A percentile compares a stretch with the other conserved stretches of the same genome.
phyloP scores from a whole-genome alignment of 1,140 invertebrate species.

The Papilio aristodemus region DNA sequence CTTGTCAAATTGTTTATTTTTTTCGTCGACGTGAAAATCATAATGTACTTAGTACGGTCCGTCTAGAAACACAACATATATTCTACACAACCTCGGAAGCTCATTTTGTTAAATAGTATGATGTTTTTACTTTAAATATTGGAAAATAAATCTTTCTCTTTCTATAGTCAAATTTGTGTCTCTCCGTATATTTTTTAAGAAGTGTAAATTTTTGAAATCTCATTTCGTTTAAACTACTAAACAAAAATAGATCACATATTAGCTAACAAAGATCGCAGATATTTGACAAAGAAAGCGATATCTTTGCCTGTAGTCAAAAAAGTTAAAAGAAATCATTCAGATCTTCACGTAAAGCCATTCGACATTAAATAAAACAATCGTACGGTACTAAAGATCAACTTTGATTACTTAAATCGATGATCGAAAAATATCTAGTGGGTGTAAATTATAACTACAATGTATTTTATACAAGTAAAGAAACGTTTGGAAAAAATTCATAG shows the following conservation, averaged over 20 bases:
- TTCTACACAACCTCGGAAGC: slow-evolving; percentile 73
- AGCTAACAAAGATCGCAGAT: neutral
- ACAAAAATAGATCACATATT: slow-evolving; percentile 32
- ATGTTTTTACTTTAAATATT: slow-evolving; percentile 29
- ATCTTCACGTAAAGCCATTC: slow-evolving; percentile 1
- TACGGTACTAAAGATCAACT: neutral
- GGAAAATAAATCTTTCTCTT: slow-evolving; percentile 3
- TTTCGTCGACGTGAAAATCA: slow-evolving; percentile 51
- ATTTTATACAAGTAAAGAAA: too few species aligned
- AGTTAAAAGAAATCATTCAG: slow-evolving; percentile 8
- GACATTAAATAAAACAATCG: neutral
- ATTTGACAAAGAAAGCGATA: slow-evolving; percentile 9
- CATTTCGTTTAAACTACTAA: slow-evolving; percentile 30
- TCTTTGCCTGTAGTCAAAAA: slow-evolving; percentile 9
- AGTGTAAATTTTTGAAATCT: slow-evolving; percentile 22
- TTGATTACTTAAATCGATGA: neutral
- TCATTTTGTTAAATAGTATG: slow-evolving; percentile 44
- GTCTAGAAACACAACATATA: slow-evolving; percentile 54
- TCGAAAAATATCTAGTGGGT: too few species aligned
- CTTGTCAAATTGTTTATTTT: slow-evolving; percentile 73
- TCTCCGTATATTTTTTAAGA: slow-evolving; percentile 21
- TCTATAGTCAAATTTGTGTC: slow-evolving; percentile 11
- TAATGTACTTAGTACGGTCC: slow-evolving; percentile 48
- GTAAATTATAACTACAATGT: too few species aligned
- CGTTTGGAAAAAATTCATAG: neutral